These are phyloP conservation scores for Drosophila vallismaia DNA, from an alignment of 2,888 invertebrate genomes.

Conservation along the genomic window DNA sequence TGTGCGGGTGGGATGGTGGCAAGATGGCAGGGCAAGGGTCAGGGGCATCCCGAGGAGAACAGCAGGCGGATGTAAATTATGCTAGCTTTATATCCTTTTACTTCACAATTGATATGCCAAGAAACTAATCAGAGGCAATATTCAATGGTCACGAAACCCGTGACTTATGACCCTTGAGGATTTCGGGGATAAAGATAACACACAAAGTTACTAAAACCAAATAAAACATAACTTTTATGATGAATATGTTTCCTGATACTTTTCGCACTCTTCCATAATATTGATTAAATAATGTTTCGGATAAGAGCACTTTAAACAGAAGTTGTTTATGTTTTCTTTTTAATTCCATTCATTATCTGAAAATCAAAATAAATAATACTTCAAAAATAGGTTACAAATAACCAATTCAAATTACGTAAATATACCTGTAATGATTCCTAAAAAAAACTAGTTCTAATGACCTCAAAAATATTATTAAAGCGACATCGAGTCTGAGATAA, in stretches of 20 bases:
- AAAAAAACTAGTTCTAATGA: not conserved
- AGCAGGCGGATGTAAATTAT: constrained; percentile 24
- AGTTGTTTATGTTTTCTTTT: not conserved
- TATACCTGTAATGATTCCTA: not conserved
- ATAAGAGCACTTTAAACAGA: constrained; percentile 2
- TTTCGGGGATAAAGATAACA: not conserved
- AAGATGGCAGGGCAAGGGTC: constrained; percentile 1
- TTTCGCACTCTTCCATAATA: not conserved
- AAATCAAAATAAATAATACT: not conserved
- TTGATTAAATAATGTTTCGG: not conserved
- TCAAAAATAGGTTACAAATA: not conserved
- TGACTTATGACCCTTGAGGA: constrained; percentile 8
- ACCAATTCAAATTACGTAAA: not conserved
- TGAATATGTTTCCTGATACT: not conserved
- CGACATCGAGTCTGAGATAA: constrained; percentile 4
- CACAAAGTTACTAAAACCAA: not conserved
- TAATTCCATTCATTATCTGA: not conserved
- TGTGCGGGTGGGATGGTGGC: constrained; percentile 24
- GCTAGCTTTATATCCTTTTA: constrained; percentile 26
- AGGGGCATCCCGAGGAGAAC: not conserved
- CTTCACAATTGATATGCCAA: constrained; percentile 25
- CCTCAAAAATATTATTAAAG: not conserved
- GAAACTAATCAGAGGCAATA: constrained; percentile 37
- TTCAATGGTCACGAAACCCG: constrained; percentile 14
- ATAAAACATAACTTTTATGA: not conserved